These are phyloP conservation scores for Ceyx margarethae DNA, from an alignment of 2,113 vertebrate species.

Conservation along the genomic window DNA sequence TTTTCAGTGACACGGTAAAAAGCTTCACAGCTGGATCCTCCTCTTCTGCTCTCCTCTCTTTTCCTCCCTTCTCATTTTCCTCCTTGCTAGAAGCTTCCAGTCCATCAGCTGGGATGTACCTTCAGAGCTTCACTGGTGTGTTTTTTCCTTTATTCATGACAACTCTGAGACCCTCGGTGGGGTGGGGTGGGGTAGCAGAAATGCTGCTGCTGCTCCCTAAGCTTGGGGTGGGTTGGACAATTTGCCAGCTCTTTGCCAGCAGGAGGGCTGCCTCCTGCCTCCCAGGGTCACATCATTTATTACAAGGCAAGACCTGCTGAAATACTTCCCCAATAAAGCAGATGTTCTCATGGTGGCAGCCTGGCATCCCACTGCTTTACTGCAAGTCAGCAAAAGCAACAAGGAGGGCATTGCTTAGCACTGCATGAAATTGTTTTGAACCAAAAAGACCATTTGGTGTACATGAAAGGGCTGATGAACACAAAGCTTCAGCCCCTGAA, in stretches of 20 bases:
- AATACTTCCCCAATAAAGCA: not conserved
- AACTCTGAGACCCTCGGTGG: not conserved
- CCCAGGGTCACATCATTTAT: constrained; percentile 4
- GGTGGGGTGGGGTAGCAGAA: not conserved
- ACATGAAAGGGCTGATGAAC: not conserved
- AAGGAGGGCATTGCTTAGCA: not conserved
- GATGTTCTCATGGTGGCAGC: constrained; percentile 17
- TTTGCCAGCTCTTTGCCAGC: not conserved
- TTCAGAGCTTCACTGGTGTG: not conserved
- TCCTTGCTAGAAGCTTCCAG: not conserved
- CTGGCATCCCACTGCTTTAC: constrained; percentile 5
- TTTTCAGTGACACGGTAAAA: not conserved
- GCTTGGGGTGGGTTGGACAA: not conserved
- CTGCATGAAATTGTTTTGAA: not conserved
- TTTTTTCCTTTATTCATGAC: not conserved
- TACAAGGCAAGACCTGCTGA: not conserved
- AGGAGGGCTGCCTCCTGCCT: not conserved
- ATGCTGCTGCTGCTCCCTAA: not conserved
- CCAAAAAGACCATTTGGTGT: not conserved
- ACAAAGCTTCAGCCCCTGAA: not conserved
- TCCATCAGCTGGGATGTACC: not conserved
- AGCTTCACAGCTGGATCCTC: not conserved
- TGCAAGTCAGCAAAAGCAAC: constrained; percentile 17
- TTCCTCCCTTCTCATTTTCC: not conserved
- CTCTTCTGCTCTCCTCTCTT: not conserved